These are phyloP conservation scores for Paramormyrops kingsleyae DNA, from an alignment of 2,113 vertebrate species.

Conservation along the genomic window DNA sequence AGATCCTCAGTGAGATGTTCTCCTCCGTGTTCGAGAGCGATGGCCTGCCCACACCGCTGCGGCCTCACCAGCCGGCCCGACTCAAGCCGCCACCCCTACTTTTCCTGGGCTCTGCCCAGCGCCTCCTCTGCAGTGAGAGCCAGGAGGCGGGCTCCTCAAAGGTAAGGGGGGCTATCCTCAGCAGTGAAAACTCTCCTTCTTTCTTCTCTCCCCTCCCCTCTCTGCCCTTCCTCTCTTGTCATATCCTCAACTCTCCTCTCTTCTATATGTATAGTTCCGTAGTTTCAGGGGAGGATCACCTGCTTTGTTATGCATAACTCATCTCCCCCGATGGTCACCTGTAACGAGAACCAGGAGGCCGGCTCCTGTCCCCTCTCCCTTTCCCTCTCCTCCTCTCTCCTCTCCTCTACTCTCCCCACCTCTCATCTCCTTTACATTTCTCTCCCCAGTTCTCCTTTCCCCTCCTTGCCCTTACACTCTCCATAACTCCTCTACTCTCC, in stretches of 20 bases:
- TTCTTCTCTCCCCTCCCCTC: not conserved
- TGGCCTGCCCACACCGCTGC: conserved; percentile 61
- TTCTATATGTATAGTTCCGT: not conserved
- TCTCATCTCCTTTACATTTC: not conserved
- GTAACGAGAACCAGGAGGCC: conserved; percentile 44
- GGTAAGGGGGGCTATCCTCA: conserved; percentile 49
- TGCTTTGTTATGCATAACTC: not conserved
- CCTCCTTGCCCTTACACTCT: not conserved
- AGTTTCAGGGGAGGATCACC: not conserved
- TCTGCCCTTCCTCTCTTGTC: not conserved
- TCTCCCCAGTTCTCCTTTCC: not conserved
- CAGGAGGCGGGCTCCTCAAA: conserved; percentile 57
- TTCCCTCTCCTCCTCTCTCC: not conserved
- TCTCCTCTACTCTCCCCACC: not conserved
- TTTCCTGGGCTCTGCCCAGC: conserved; percentile 55
- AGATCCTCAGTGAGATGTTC: conserved; percentile 85
- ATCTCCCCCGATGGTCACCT: conserved; percentile 9
- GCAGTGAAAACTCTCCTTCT: not conserved
- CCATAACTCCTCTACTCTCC: too few species aligned
- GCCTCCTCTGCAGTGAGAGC: conserved; percentile 46
- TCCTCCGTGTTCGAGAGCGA: conserved; percentile 79
- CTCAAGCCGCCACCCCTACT: conserved; percentile 65
- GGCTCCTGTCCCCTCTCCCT: conserved; percentile 39
- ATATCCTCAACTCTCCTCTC: not conserved
- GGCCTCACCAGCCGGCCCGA: conserved; percentile 61